Evolutionary conservation across 2,888 invertebrate genomes (phyloP).

Genomic region (Chrysolina haemoptera): DNA sequence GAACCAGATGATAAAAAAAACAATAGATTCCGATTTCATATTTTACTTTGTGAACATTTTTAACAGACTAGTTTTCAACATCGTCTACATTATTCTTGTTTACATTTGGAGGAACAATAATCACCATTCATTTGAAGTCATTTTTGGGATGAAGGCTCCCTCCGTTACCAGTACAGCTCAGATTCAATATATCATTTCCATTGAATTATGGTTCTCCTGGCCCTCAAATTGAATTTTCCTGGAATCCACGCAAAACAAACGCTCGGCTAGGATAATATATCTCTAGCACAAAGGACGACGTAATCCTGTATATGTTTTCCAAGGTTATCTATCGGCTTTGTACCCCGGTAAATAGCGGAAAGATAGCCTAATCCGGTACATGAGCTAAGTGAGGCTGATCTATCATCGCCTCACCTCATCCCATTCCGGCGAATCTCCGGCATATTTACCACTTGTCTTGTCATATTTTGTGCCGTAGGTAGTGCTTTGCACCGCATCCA

Average conservation of each 20-base stretch:
- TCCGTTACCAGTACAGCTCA: slow-evolving; percentile 6
- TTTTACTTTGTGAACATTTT: no score
- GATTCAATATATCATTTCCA: slow-evolving; percentile 31
- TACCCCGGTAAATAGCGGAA: slow-evolving; percentile 58
- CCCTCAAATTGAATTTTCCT: slow-evolving; percentile 35
- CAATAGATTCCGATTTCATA: no score
- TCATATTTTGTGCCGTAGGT: slow-evolving; percentile 48
- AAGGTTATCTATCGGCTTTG: slow-evolving; percentile 55
- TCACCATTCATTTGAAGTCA: not conserved
- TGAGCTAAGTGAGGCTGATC: slow-evolving; percentile 60
- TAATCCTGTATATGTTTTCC: slow-evolving; percentile 55
- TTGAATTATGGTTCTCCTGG: slow-evolving; percentile 24
- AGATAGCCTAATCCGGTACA: slow-evolving; percentile 61
- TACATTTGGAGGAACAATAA: not conserved
- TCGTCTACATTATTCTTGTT: no score
- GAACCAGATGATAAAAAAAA: no score
- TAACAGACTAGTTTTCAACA: no score
- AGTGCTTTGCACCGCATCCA: slow-evolving; percentile 48
- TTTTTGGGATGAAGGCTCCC: not conserved
- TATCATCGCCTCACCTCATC: slow-evolving; percentile 62
- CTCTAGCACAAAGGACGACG: slow-evolving; percentile 39
- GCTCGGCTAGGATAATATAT: slow-evolving; percentile 35
- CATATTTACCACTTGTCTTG: slow-evolving; percentile 62
- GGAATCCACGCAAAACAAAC: slow-evolving; percentile 33
- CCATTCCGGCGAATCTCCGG: slow-evolving; percentile 55